Evolutionary conservation across 1,140 invertebrate genomes (phyloP), one percentile per base, ranked within the genome.

Genomic region (Brachionus plicatilis): DNA sequence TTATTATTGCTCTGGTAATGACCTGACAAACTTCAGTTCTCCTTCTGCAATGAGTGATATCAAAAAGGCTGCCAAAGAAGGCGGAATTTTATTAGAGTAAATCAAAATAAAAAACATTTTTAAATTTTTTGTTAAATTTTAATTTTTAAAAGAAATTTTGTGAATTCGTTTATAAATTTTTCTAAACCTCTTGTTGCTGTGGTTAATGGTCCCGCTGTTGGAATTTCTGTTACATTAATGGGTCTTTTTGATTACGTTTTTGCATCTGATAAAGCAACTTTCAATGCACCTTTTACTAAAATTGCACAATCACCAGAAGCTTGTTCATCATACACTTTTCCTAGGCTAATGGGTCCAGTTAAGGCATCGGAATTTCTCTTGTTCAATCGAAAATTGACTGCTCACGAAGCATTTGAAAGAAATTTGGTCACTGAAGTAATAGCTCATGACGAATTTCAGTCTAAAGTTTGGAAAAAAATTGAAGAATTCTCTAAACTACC

Each of bases 131-230:
- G n/a, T 11, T 12, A 12, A 45, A 66, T n/a, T 33, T 66, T 8
- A 24, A 41, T 50, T 33, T 85, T 86, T 90, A 90, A 65, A 85
- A 92, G 92, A 76, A 89, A 92, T 45, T 95, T 95, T 89, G 91
- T 97, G 12, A 90, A 92, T 85, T 90, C 93, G 1, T 93, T 96
- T 86, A 95, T 98, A 85, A 91, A 92, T 85, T 96, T 94, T 88
- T 94, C 95, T 0, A 98, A 98, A 89, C 91, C 96, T 17, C 87
- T 99, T 53, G 92, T 98, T 84, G 94, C 93, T 45, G 89, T 96
- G 56, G 93, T 98, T 0, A 96, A 98, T 92, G 96, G 96, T 43
- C 95, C 94, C 66, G 95, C 96, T 20, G 92, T 97, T 85, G 97
- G 97, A 24, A 93, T 98, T 85, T 93, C 93, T 68, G 93, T 93